Percentiles rank a stretch among this genome's conserved stretches.
phyloP scores from a whole-genome alignment of 1,140 invertebrate genomes.

The Aphelenchoides besseyi region DNA sequence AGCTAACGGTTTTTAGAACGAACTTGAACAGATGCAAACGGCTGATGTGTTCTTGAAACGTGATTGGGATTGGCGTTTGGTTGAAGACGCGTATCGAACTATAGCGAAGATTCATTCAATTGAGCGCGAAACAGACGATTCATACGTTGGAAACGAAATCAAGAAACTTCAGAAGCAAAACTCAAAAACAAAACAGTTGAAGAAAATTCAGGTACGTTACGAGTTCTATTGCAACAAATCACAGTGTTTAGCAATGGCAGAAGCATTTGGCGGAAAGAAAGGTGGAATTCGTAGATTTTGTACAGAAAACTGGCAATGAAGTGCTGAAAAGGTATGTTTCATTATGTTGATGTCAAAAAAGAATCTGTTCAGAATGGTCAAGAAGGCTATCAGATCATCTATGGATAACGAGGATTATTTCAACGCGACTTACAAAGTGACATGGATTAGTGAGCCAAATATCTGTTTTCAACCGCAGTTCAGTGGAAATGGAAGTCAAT shows the following conservation, averaged over 20 bases:
- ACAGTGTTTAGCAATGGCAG: background rate
- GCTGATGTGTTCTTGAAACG: background rate
- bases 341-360: no score
- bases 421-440: constrained; percentile 8
- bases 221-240: background rate
- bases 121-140: background rate
- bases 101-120: background rate
- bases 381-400: background rate
- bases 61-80: constrained; percentile 10
- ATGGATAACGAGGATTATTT: constrained; percentile 2
- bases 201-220: background rate
- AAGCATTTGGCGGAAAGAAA: background rate
- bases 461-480: constrained; percentile 11
- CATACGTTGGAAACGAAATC: background rate
- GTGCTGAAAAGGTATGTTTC: constrained; percentile 13
- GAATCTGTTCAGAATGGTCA: constrained; percentile 9
- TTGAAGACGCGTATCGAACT: constrained; percentile 7
- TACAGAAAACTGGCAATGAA: constrained; percentile 7
- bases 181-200: background rate
- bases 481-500: background rate
- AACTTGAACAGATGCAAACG: background rate
- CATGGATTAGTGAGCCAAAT: background rate
- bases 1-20: constrained; percentile 5
- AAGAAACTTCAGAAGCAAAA: background rate
- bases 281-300: background rate